Base-by-base conservation (phyloP, 2,797 vertebrate genomes). In the Pangasius mekongensis region DNA sequence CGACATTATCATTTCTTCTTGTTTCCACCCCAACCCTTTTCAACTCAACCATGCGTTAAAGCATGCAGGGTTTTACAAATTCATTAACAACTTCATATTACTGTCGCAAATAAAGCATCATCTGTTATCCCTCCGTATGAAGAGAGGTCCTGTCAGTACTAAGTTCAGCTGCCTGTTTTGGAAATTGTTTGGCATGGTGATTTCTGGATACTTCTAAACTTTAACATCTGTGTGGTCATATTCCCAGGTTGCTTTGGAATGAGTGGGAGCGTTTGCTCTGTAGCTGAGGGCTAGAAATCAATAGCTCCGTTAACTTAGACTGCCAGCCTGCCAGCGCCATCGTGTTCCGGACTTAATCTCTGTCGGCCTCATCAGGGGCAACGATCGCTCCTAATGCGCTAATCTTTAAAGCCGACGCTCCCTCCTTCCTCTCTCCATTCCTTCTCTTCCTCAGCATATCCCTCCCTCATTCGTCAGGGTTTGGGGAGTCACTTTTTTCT, bases 221-320 rank as follows among this genome's bases (percentile, higher is more conserved):
- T 87, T 43, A 89, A 84, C 86, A 89, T 93, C 90, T 91, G 76
- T 89, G 90, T 49, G 92, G 78, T 93, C 92, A 91, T 52, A 86
- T 93, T 89, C 92, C 94, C 94, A 92, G 91, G 73, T 89, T 92
- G 90, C 90, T 87, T 93, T 94, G 92, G 84, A 89, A 90, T 91
- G 90, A 92, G 66, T 87, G 58, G 91, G 87, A 87, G 49, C 71
- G 22, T 90, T 90, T 93, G 91, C 64, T 89, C 87, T 77, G 87
- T 87, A 47, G 86, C 69, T 39, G 69, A 83, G 67, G 89, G 77
- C 89, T 90, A 81, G 80, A 87, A 93, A 95, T 96, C 94, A 92
- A 94, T 95, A 94, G 81, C 67, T 89, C 91, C 91, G 93, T 94
- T 93, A 93, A 93, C 89, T 89, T 93, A 24, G 92, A 91, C 92